A percentile compares a stretch with the other conserved stretches of the same genome.
These are phyloP conservation scores for Galaxias olidus DNA, from an alignment of 2,797 vertebrate species.

Conservation along the genomic window DNA sequence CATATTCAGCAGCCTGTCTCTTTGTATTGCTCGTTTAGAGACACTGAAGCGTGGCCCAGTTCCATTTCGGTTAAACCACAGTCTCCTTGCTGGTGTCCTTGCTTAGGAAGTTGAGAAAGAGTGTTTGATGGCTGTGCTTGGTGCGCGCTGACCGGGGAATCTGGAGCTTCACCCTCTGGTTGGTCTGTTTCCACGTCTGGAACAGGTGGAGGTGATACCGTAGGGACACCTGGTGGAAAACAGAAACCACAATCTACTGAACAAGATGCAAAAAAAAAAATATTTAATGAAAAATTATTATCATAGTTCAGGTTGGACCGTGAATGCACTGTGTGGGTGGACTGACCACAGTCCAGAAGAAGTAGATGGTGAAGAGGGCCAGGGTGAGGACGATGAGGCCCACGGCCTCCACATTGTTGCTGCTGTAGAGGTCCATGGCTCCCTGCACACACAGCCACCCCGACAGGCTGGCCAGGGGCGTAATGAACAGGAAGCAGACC, in stretches of 20 bases:
- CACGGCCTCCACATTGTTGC: conserved; percentile 64
- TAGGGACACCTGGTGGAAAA: conserved; percentile 60
- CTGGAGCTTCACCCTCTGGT: conserved; percentile 64
- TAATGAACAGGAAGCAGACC: conserved; percentile 74
- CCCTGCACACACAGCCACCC: conserved; percentile 76
- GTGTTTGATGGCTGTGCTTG: conserved; percentile 17
- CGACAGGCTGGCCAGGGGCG: conserved; percentile 68
- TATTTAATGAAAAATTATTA: background rate
- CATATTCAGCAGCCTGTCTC: background rate
- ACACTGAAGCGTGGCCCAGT: background rate
- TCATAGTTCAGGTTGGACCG: background rate
- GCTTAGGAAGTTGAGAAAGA: conserved; percentile 22
- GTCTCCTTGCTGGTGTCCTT: conserved; percentile 65
- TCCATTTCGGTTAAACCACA: conserved; percentile 49
- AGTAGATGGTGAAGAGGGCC: conserved; percentile 68
- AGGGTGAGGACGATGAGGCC: conserved; percentile 68
- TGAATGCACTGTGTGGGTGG: background rate
- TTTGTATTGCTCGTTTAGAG: background rate
- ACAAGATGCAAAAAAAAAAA: background rate
- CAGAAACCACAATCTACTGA: background rate
- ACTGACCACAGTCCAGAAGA: conserved; percentile 72
- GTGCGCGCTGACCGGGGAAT: conserved; percentile 28
- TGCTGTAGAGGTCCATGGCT: conserved; percentile 68
- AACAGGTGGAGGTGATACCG: conserved; percentile 68
- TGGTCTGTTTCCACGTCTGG: conserved; percentile 59